phyloP scores from a whole-genome alignment of 2,797 vertebrate species.

The Eptatretus atami region DNA sequence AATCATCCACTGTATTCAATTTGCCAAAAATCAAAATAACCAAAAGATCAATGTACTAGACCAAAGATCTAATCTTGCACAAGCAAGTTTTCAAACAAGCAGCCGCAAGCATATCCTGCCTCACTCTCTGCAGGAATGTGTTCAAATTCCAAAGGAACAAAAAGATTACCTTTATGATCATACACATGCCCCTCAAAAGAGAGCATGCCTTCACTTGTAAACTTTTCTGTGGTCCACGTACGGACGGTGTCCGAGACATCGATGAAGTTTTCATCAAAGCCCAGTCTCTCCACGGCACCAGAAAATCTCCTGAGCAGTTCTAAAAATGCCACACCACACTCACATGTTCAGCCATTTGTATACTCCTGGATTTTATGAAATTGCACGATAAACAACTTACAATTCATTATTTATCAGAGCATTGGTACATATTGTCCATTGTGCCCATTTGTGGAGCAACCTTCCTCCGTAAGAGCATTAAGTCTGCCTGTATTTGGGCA shows the following conservation, averaged over 20 bases:
- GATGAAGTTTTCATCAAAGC: slow-evolving; percentile 66
- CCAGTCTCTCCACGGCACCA: slow-evolving; percentile 44
- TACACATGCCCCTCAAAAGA: slow-evolving; percentile 28
- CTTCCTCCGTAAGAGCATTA: too few species aligned
- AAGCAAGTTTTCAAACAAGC: too few species aligned
- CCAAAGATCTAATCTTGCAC: too few species aligned
- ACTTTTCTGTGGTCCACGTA: slow-evolving; percentile 14
- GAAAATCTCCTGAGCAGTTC: slow-evolving; percentile 39
- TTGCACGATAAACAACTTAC: too few species aligned
- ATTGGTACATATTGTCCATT: too few species aligned
- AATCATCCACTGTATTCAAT: too few species aligned
- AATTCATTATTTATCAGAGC: too few species aligned
- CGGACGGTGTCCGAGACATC: slow-evolving; percentile 41
- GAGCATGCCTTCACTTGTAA: neutral
- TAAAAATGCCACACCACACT: slow-evolving; percentile 11
- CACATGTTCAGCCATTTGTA: neutral
- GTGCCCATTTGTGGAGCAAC: too few species aligned
- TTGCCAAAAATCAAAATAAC: too few species aligned
- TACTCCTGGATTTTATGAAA: too few species aligned
- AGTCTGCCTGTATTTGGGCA: too few species aligned
- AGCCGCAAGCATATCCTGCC: neutral
- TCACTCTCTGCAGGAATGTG: neutral
- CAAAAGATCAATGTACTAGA: too few species aligned
- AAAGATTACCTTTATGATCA: slow-evolving; percentile 19
- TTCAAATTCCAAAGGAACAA: neutral